Evolutionary conservation across 2,888 invertebrate species (phyloP), one percentile per base, ranked within the genome.

Genomic region (Alviniconcha strummeri): DNA sequence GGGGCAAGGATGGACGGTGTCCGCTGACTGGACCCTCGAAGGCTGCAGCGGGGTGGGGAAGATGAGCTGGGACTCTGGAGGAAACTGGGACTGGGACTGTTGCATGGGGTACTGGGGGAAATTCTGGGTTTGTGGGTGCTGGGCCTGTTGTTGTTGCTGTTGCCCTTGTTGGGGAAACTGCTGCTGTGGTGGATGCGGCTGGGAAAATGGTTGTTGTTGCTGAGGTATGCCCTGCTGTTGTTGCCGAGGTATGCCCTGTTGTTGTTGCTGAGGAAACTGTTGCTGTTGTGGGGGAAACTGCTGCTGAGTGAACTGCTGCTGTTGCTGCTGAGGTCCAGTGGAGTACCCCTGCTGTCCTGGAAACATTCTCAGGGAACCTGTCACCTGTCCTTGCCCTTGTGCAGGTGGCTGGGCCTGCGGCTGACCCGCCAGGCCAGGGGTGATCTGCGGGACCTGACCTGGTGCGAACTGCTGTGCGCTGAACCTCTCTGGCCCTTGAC

Each of bases 321-420:
- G 85, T 55, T 85, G 85, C 64, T 72, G 78, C 55, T 54, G 36
- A 71, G 52, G 36, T 17, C 56, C 80, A 52, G 80, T 17, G 11
- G 78, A 36, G 36, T 36, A 64, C 19, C 64, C 64, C 52, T 78
- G 78, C 52, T 78, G 78, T 36, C 78, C 78, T 0, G 78, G 36
- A 36, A 52, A 78, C 15, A 36, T 52, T 60, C 60, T 60, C 64
- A 17, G 78, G 15, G 15, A 52, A 64, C 60, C 52, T 1, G 64
- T 15, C 76, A 57, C 57, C 6, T 57, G 54, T 72, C 76, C 76
- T 82, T 84, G 67, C 36, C 54, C 75, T 57, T 80, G 56, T 13
- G 88, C 86, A 55, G 86, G 84, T 84, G 86, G 86, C 64, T 87
- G 85, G 8, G 3, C 72, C n/a, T 71, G 84, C 71, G 19, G 75